These are phyloP conservation scores for Protula sp. DNA, from an alignment of 2,888 invertebrate genomes.

Conservation along the genomic window DNA sequence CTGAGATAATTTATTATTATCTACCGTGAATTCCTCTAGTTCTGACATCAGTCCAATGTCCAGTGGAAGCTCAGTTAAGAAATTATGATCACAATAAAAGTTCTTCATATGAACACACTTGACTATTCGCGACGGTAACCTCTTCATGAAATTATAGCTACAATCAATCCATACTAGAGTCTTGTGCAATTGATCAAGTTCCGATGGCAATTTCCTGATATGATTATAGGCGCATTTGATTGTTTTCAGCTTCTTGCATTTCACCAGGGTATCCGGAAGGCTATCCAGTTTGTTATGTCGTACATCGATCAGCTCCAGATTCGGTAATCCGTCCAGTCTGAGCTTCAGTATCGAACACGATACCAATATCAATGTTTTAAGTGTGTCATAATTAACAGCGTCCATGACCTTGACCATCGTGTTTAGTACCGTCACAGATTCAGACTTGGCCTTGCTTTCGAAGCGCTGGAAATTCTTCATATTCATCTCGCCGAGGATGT, in stretches of 20 bases:
- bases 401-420: conserved; percentile 13
- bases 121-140: conserved; percentile 9
- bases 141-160: conserved; percentile 14
- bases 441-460: conserved; percentile 9
- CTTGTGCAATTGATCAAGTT: conserved; percentile 9
- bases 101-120: conserved; percentile 9
- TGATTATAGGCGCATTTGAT: conserved; percentile 16
- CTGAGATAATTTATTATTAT: conserved; percentile 17
- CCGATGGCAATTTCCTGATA: conserved; percentile 16
- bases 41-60: conserved; percentile 18
- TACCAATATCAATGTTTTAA: conserved; percentile 19
- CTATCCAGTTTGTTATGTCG: conserved; percentile 18
- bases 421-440: conserved; percentile 20
- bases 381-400: conserved; percentile 8
- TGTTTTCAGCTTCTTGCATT: conserved; percentile 15
- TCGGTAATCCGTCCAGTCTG: conserved; percentile 9
- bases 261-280: conserved; percentile 10
- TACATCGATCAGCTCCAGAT: conserved; percentile 19
- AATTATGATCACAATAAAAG: conserved; percentile 17
- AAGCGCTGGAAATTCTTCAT: conserved; percentile 22
- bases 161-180: conserved; percentile 12
- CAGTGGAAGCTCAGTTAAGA: conserved; percentile 17
- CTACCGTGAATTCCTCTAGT: conserved; percentile 15
- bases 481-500: conserved; percentile 14
- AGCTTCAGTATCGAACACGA: conserved; percentile 15